Conservation (phyloP, 35 echinoderm and acorn worm genomes). For the Holothuria glaberrima region DNA sequence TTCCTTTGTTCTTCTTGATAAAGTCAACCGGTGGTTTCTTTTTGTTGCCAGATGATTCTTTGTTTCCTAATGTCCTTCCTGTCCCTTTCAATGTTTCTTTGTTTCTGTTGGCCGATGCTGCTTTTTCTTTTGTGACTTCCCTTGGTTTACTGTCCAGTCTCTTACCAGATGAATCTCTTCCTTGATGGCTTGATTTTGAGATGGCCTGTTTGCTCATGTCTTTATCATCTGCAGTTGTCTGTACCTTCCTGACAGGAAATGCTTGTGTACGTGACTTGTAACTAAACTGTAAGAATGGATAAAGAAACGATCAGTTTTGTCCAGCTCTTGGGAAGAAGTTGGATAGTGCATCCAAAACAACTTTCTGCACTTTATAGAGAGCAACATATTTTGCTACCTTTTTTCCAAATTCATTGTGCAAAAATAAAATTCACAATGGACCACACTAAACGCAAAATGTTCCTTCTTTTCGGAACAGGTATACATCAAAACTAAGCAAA, state of each 20-base stretch:
- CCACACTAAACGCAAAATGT: background rate
- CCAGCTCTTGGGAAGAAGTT: no score
- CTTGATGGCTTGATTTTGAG: background rate
- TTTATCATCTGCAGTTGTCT: conserved; percentile 11
- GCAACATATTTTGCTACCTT: no score
- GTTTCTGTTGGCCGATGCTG: background rate
- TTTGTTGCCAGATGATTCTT: background rate
- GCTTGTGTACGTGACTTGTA: conserved; percentile 68
- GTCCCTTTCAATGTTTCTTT: background rate
- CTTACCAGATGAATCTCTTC: background rate
- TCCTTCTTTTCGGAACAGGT: background rate
- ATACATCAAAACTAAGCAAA: no score
- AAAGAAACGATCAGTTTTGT: no score
- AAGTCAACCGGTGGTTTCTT: conserved; percentile 49
- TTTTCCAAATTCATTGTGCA: no score
- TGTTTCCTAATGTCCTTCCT: background rate
- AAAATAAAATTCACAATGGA: no score
- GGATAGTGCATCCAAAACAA: no score
- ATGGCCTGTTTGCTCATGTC: background rate
- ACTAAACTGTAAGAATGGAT: conserved; percentile 58
- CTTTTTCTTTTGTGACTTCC: background rate
- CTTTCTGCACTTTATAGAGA: no score
- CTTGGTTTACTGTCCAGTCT: no score
- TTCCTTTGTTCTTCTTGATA: conserved; percentile 69
- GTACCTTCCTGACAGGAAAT: conserved; percentile 68